These are phyloP conservation scores for Thunnus albacares DNA, from an alignment of 2,797 vertebrate genomes.

Conservation along the genomic window DNA sequence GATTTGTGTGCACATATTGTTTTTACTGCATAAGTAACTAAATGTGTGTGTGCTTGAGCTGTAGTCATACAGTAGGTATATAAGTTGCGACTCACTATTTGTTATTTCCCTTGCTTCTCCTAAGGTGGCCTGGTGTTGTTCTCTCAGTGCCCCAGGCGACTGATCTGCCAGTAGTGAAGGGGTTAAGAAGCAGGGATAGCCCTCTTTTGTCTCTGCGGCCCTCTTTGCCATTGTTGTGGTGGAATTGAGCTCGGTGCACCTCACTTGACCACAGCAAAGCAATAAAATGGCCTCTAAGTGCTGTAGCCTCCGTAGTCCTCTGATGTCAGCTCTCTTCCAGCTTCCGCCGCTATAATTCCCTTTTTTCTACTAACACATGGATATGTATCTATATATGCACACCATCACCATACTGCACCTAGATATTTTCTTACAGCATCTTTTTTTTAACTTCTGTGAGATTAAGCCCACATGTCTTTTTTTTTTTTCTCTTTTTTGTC, in stretches of 20 bases:
- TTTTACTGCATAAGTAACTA: conserved; percentile 21
- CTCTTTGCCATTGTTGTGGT: conserved; percentile 88
- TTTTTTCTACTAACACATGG: conserved; percentile 45
- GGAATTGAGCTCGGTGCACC: conserved; percentile 89
- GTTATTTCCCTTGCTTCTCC: conserved; percentile 53
- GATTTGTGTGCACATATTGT: conserved; percentile 25
- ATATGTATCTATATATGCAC: conserved; percentile 33
- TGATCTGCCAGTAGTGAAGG: conserved; percentile 77
- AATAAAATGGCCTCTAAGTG: conserved; percentile 89
- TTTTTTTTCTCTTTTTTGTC: not conserved
- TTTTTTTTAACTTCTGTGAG: not conserved
- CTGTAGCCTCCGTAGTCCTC: conserved; percentile 80
- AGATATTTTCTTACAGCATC: conserved; percentile 17
- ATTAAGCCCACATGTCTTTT: not conserved
- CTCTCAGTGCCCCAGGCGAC: conserved; percentile 65
- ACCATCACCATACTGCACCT: conserved; percentile 13
- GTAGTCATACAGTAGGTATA: conserved; percentile 34
- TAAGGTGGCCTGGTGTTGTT: conserved; percentile 60
- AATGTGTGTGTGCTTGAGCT: conserved; percentile 1
- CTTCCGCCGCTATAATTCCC: conserved; percentile 63
- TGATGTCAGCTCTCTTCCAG: conserved; percentile 81
- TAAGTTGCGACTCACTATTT: conserved; percentile 51
- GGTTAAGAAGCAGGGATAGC: conserved; percentile 89
- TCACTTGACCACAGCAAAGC: conserved; percentile 91
- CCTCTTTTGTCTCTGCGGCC: conserved; percentile 88